These are phyloP conservation scores for Hylaeus volcanicus DNA, from an alignment of 1,140 invertebrate genomes.

Conservation along the genomic window DNA sequence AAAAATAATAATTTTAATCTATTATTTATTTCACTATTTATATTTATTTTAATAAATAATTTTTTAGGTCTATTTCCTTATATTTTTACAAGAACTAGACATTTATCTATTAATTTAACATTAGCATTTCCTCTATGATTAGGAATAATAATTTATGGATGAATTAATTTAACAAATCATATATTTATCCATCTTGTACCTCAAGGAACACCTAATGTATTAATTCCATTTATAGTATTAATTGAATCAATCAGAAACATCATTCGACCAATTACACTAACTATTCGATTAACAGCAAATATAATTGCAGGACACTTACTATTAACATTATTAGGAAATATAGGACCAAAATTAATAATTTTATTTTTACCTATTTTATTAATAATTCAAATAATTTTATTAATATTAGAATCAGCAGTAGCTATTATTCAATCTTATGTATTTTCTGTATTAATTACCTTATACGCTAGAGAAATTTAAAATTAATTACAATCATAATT, in stretches of 20 bases:
- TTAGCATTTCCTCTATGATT: conserved; percentile 83
- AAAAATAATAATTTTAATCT: conserved; percentile 76
- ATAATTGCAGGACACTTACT: conserved; percentile 86
- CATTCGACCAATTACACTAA: conserved; percentile 84
- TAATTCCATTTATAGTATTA: conserved; percentile 84
- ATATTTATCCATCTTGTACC: conserved; percentile 85
- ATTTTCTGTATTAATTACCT: background rate
- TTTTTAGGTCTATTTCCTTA: conserved; percentile 83
- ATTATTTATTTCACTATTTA: conserved; percentile 81
- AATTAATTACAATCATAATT: background rate
- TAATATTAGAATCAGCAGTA: conserved; percentile 82
- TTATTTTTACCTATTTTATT: background rate
- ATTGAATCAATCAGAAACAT: conserved; percentile 84
- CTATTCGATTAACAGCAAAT: conserved; percentile 85
- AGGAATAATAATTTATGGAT: conserved; percentile 82
- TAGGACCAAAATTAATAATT: background rate
- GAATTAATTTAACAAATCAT: conserved; percentile 79
- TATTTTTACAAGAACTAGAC: conserved; percentile 84
- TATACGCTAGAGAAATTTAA: background rate
- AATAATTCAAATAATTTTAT: conserved; percentile 81
- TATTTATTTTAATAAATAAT: conserved; percentile 79
- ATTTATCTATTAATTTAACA: conserved; percentile 81
- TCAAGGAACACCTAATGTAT: conserved; percentile 79
- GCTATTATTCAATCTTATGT: conserved; percentile 5
- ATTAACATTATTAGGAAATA: conserved; percentile 80